These are phyloP conservation scores for Cyprinodon tularosa DNA, from an alignment of 2,113 vertebrate genomes.

Conservation along the genomic window DNA sequence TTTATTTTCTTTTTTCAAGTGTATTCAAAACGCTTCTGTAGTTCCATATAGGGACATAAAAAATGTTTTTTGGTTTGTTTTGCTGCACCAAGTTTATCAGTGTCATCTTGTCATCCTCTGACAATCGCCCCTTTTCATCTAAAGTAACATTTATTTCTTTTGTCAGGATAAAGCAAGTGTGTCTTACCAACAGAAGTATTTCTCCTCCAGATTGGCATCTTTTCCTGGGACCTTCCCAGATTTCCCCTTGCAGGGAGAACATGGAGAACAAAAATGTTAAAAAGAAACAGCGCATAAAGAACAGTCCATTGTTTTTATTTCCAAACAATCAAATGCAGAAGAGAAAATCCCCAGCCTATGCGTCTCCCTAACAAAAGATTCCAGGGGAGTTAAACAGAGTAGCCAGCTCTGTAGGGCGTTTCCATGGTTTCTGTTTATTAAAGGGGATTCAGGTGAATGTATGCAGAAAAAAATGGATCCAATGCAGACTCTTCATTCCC, in stretches of 20 bases:
- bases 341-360: not conserved
- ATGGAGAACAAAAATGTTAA: not conserved
- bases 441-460: not conserved
- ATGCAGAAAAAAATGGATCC: not conserved
- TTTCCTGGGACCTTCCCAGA: conserved; percentile 57
- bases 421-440: not conserved
- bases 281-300: not conserved
- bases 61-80: no score
- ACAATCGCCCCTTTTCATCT: not conserved
- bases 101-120: no score
- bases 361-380: conserved; percentile 27
- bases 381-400: conserved; percentile 18
- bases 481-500: not conserved
- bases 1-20: no score
- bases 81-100: no score
- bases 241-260: conserved; percentile 48
- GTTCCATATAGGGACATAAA: no score
- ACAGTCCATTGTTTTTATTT: conserved; percentile 13
- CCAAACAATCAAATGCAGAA: conserved; percentile 15
- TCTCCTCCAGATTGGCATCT: conserved; percentile 73
- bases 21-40: no score
- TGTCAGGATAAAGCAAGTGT: not conserved
- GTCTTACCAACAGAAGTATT: conserved; percentile 45
- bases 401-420: not conserved
- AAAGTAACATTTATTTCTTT: not conserved